Percentiles rank a stretch among this genome's conserved stretches.
Evolutionary conservation across 2,113 vertebrate species (phyloP).

Genomic region (Coreoperca whiteheadi): DNA sequence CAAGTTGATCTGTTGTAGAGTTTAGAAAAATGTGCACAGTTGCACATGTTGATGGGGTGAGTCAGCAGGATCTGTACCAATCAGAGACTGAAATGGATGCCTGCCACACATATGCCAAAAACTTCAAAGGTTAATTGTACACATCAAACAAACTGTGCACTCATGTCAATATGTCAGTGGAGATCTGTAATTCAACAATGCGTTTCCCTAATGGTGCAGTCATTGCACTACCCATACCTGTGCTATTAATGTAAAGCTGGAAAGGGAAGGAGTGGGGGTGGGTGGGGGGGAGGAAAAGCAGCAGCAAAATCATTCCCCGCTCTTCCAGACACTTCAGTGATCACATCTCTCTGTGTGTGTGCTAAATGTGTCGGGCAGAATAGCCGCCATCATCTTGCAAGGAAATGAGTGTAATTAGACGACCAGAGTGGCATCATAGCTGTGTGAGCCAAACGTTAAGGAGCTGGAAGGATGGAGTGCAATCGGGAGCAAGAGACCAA

Average conservation of each 20-base stretch:
- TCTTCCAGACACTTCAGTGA: constrained; percentile 53
- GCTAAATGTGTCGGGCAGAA: constrained; percentile 37
- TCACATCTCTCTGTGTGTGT: constrained; percentile 32
- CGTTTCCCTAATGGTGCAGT: neutral
- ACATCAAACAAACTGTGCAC: constrained; percentile 2
- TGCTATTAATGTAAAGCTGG: constrained; percentile 20
- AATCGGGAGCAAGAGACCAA: neutral
- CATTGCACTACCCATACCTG: neutral
- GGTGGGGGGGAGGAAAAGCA: neutral
- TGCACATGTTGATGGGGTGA: neutral
- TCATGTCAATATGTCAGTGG: neutral
- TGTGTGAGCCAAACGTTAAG: constrained; percentile 24
- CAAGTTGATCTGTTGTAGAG: neutral
- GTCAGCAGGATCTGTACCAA: neutral
- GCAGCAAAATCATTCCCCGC: constrained; percentile 26
- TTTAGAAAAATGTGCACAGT: neutral
- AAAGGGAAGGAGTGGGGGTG: neutral
- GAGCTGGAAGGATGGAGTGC: constrained; percentile 35
- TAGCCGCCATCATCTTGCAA: constrained; percentile 30
- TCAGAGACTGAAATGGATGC: constrained; percentile 35
- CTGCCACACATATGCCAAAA: neutral
- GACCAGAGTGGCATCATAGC: constrained; percentile 29
- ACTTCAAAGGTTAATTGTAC: constrained; percentile 42
- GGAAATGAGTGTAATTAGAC: constrained; percentile 64
- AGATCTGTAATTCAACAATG: constrained; percentile 11